Base-by-base conservation (phyloP, 2,113 vertebrate species). In the Mola mola region DNA sequence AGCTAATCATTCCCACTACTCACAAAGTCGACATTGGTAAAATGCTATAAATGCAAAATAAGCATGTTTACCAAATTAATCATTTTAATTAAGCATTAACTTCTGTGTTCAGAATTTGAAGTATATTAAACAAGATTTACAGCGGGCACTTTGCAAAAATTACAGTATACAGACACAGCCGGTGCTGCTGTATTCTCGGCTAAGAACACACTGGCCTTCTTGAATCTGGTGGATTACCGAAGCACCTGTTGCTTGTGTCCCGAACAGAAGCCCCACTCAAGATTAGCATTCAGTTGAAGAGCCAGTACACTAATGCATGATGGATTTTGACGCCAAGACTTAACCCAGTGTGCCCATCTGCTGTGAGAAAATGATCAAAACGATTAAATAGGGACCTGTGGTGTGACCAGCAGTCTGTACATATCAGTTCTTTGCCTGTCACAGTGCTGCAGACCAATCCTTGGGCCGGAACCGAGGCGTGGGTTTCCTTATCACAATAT, bases 211-310 rank as follows among this genome's bases (percentile, higher is more conserved):
- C n/a, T 51, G 49, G 58, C 33, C 31, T 21, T n/a, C 65, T 46
- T 61, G 19, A 63, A 16, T 57, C 17, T 37, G 38, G 47, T 5
- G 11, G 61, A 67, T 60, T 49, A 68, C 61, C 58, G 47, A 53
- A 52, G 21, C 65, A 76, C 70, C 70, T 78, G 71, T 72, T 72
- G 55, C 33, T 29, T 51, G 7, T 17, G 3, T 42, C 52, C 36
- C 22, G 29, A 64, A 40, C 37, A 47, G 43, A 74, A 60, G 31
- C 26, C 7, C 42, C 41, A 55, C 29, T 69, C 33, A 59, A 56
- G 41, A 52, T 69, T 40, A 48, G 43, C 52, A 15, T 17, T 43
- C 57, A 25, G 29, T 47, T 28, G 52, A 5, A 28, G 55, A 24
- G 37, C 22, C 15, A 3, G 11, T 21, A 5, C 0, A 17, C 6